Percentiles rank a stretch among this genome's conserved stretches.
phyloP scores from a whole-genome alignment of 2,888 invertebrate species.

The Operophtera brumata region DNA sequence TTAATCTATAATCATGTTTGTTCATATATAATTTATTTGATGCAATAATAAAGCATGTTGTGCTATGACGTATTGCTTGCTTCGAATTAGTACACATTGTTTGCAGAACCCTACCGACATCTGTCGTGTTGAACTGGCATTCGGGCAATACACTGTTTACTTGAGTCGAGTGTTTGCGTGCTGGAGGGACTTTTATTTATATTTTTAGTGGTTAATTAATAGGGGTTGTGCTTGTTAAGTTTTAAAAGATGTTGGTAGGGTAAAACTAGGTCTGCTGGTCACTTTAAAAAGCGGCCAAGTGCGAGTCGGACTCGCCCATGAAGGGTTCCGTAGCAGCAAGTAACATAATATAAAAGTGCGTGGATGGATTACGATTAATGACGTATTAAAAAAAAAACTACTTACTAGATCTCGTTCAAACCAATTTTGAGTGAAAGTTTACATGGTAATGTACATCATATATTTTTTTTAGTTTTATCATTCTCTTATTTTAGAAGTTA shows the following conservation, averaged over 20 bases:
- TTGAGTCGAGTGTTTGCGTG: constrained; percentile 41
- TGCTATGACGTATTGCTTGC: constrained; percentile 64
- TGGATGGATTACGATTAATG: too few relatives aligned
- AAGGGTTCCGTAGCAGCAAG: too few relatives aligned
- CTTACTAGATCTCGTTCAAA: too few relatives aligned
- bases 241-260: constrained; percentile 5
- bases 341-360: too few relatives aligned
- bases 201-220: constrained; percentile 37
- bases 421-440: too few relatives aligned
- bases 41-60: constrained; percentile 53
- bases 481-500: too few relatives aligned
- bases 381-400: too few relatives aligned
- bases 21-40: constrained; percentile 38
- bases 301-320: too few relatives aligned
- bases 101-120: constrained; percentile 58
- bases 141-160: constrained; percentile 47
- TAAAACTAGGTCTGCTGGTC: neutral
- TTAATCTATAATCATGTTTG: constrained; percentile 1
- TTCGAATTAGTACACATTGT: constrained; percentile 71
- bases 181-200: constrained; percentile 34
- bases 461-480: too few relatives aligned
- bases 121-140: constrained; percentile 53
- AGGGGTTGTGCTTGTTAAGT: constrained; percentile 9
- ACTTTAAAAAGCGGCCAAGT: too few relatives aligned
- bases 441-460: too few relatives aligned